phyloP scores from a whole-genome alignment of 2,888 invertebrate species.

The Erebia epiphron region DNA sequence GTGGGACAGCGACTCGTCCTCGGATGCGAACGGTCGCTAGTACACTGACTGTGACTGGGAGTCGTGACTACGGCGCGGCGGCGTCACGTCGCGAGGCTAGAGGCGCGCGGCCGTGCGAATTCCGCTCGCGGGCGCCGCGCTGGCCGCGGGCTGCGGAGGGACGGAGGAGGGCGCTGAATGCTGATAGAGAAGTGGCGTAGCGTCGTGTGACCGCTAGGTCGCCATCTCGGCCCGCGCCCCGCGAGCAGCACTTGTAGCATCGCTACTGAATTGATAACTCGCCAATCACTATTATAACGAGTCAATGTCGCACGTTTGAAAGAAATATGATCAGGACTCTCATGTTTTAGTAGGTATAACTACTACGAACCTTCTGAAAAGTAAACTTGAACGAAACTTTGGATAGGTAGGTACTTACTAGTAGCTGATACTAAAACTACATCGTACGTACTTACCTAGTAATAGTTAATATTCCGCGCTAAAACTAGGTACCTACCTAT shows the following conservation, averaged over 20 bases:
- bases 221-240: constrained; percentile 52
- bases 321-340: not conserved
- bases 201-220: constrained; percentile 65
- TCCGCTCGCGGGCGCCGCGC: constrained; percentile 63
- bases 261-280: constrained; percentile 34
- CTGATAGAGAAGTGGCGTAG: constrained; percentile 68
- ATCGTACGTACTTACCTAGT: too few relatives aligned
- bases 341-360: not conserved
- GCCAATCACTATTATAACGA: constrained; percentile 10
- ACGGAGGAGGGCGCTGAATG: constrained; percentile 64
- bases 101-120: constrained; percentile 68
- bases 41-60: constrained; percentile 63
- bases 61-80: constrained; percentile 54
- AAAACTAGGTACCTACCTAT: too few relatives aligned
- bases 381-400: too few relatives aligned
- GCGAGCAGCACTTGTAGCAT: constrained; percentile 44
- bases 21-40: constrained; percentile 74
- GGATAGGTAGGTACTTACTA: too few relatives aligned
- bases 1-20: constrained; percentile 66
- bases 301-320: not conserved
- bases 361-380: too few relatives aligned
- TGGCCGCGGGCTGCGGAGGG: constrained; percentile 53
- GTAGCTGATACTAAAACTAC: too few relatives aligned
- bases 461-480: too few relatives aligned
- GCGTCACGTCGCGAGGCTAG: constrained; percentile 63